A percentile compares a stretch with the other conserved stretches of the same genome.
Evolutionary conservation across 2,888 invertebrate genomes (phyloP).

Genomic region (Gibbula magus): DNA sequence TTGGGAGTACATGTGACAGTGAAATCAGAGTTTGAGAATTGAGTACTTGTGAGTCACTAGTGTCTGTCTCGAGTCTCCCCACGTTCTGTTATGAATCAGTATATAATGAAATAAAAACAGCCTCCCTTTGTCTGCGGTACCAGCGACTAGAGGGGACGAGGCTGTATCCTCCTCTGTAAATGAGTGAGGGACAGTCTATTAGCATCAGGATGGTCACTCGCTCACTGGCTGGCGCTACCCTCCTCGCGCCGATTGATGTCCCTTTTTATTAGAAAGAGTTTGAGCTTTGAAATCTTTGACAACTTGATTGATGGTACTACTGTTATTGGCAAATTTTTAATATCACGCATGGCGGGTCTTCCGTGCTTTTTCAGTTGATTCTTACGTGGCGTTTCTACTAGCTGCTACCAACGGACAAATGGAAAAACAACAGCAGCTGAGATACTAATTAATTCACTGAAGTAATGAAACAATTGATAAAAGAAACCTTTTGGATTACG

Average conservation of each 20-base stretch:
- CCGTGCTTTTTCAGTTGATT: too few species aligned
- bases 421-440: too few species aligned
- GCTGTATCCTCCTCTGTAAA: neutral
- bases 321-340: constrained; percentile 27
- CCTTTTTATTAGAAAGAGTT: constrained; percentile 13
- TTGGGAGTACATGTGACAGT: too few species aligned
- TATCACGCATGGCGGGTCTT: constrained; percentile 21
- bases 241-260: neutral
- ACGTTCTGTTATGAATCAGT: too few species aligned
- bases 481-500: neutral
- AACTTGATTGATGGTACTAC: constrained; percentile 10
- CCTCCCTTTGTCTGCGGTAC: too few species aligned
- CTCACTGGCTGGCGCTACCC: neutral
- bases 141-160: too few species aligned
- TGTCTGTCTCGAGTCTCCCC: too few species aligned
- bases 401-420: too few species aligned
- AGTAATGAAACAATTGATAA: constrained; percentile 13
- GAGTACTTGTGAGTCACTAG: too few species aligned
- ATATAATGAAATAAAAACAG: constrained; percentile 3
- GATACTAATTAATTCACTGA: constrained; percentile 8
- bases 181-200: neutral
- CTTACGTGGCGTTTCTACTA: too few species aligned
- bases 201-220: neutral
- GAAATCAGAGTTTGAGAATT: too few species aligned
- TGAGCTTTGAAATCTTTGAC: constrained; percentile 1